Evolutionary conservation across 2,888 invertebrate species (phyloP), one percentile per base, ranked within the genome.

Genomic region (Parnassius smintheus): DNA sequence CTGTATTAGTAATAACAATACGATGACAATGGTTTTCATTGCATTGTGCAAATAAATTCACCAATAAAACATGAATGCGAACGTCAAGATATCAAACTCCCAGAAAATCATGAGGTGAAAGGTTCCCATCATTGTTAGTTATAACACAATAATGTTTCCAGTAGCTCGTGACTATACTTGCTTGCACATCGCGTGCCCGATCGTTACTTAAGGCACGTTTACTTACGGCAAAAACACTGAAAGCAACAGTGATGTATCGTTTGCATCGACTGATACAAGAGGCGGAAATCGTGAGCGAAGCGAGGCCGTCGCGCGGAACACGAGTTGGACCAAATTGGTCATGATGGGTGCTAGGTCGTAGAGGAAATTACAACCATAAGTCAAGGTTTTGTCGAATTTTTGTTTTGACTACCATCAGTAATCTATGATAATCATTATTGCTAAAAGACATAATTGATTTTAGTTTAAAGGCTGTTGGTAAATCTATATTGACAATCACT

Each of bases 241-340:
- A 87, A 86, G 85, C 80, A 85, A 86, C 74, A 85, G 83, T 82
- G 81, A 78, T 82, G 80, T 73, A 80, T 78, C 68, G 75, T 66
- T 72, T 70, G 72, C 74, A 73, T 74, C 71, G 70, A 69, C 66
- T 63, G 66, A 58, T 61, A 71, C 69, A 69, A 62, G 72, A 75
- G 69, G 75, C 83, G 82, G 83, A 85, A 84, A 78, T 73, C 71
- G 72, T 64, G 69, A 68, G 59, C 65, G 61, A 68, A 68, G 66
- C 74, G 74, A 77, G 76, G 77, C 72, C 70, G 69, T 64, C 59
- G 70, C 70, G 79, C 81, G 82, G 76, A 80, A 81, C 82, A 72
- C 68, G 68, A 68, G 68, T 65, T 58, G 56, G 53, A 59, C 57
- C 49, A 53, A 67, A 69, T 65, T 64, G 68, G 62, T 56, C 59